Conservation (phyloP, 2,797 vertebrate species). For the Liasis olivaceus region DNA sequence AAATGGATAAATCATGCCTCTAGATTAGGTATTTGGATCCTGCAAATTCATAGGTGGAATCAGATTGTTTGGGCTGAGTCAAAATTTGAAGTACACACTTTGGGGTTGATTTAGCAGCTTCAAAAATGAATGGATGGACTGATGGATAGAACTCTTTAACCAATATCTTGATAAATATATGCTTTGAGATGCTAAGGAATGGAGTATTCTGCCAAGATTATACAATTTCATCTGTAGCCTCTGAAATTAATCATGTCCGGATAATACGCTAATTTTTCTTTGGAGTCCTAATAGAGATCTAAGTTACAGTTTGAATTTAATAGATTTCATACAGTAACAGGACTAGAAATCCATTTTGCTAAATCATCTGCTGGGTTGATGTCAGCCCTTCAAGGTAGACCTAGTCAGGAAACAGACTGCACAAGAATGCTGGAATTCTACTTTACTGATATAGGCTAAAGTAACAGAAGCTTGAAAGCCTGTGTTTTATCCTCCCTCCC, state of each 20-base stretch:
- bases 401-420: neutral
- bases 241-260: neutral
- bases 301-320: neutral
- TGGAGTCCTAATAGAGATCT: neutral
- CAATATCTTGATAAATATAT: neutral
- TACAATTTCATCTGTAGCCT: neutral
- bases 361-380: neutral
- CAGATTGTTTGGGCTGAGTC: neutral
- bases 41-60: neutral
- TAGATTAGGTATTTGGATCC: neutral
- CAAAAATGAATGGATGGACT: neutral
- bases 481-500: neutral
- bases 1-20: neutral
- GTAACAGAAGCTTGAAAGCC: neutral
- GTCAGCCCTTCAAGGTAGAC: neutral
- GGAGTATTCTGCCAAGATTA: neutral
- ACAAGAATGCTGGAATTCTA: neutral
- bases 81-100: neutral
- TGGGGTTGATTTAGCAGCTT: neutral
- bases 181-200: neutral
- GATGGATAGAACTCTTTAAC: neutral
- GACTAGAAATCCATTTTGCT: neutral
- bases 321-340: neutral
- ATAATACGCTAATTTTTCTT: no score
- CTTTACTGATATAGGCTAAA: neutral